A percentile compares a stretch with the other conserved stretches of the same genome.
These are phyloP conservation scores for Drosophila rubida DNA, from an alignment of 2,888 invertebrate genomes.

Conservation along the genomic window DNA sequence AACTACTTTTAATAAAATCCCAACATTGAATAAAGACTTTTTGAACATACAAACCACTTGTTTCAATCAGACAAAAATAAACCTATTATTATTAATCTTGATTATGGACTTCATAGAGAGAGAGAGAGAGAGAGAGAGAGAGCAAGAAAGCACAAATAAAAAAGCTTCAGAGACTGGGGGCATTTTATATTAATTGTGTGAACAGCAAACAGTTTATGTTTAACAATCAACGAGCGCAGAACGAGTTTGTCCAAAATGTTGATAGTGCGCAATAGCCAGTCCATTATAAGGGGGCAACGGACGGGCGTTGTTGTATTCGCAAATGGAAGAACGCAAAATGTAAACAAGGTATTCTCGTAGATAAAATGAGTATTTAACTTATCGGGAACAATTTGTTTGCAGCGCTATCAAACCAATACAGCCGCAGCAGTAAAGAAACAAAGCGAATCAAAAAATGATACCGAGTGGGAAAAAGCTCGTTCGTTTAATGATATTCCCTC, in stretches of 20 bases:
- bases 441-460: constrained; percentile 4
- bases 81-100: too few relatives aligned
- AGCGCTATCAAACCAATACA: constrained; percentile 58
- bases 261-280: constrained; percentile 21
- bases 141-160: neutral
- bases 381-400: neutral
- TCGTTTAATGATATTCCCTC: constrained; percentile 73
- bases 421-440: constrained; percentile 21
- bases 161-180: neutral
- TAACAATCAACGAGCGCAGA: constrained; percentile 4
- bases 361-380: neutral
- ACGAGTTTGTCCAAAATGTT: constrained; percentile 30
- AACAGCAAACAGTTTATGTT: constrained; percentile 15
- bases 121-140: too few relatives aligned
- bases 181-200: constrained; percentile 1
- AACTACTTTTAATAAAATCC: too few relatives aligned
- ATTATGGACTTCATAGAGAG: too few relatives aligned
- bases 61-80: too few relatives aligned
- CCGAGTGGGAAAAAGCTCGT: constrained; percentile 73
- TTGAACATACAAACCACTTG: too few relatives aligned
- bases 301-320: neutral
- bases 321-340: constrained; percentile 6
- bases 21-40: too few relatives aligned
- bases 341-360: constrained; percentile 1
- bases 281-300: constrained; percentile 15